Percentiles rank a stretch among this genome's conserved stretches.
Evolutionary conservation across 2,113 vertebrate genomes (phyloP).

Genomic region (Pseudorasbora parva): DNA sequence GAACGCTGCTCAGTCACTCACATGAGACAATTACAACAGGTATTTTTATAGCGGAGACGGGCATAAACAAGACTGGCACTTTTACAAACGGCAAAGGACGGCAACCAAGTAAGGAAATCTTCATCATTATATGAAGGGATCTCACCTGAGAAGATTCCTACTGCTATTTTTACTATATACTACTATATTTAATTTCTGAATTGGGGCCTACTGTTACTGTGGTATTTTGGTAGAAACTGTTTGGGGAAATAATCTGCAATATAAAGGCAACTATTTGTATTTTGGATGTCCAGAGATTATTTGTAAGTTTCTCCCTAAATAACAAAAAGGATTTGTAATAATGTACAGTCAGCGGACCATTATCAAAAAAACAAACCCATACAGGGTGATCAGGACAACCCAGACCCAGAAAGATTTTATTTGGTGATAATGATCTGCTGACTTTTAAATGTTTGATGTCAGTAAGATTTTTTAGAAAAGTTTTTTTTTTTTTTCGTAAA

Average conservation of each 20-base stretch:
- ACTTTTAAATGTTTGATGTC: too few species aligned
- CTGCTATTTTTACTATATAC: too few species aligned
- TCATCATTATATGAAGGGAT: neutral
- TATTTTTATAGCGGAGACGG: neutral
- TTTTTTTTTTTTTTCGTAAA: too few species aligned
- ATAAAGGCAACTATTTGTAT: neutral
- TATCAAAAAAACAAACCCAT: too few species aligned
- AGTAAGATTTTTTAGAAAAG: neutral
- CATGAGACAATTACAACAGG: neutral
- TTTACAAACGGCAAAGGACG: neutral
- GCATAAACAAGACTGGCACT: neutral
- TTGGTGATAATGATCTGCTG: too few species aligned
- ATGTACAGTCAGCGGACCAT: too few species aligned
- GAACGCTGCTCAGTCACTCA: neutral
- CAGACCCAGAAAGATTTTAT: too few species aligned
- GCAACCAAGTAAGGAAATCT: neutral
- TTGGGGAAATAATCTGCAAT: neutral
- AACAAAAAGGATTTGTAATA: too few species aligned
- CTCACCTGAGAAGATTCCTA: neutral
- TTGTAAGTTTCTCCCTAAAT: too few species aligned
- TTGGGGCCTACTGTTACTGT: neutral
- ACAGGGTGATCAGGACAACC: too few species aligned
- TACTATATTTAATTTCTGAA: neutral
- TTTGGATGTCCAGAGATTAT: neutral
- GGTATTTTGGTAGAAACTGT: neutral